phyloP scores from a whole-genome alignment of 1,140 invertebrate species.

The Zaprionus gabonicus region DNA sequence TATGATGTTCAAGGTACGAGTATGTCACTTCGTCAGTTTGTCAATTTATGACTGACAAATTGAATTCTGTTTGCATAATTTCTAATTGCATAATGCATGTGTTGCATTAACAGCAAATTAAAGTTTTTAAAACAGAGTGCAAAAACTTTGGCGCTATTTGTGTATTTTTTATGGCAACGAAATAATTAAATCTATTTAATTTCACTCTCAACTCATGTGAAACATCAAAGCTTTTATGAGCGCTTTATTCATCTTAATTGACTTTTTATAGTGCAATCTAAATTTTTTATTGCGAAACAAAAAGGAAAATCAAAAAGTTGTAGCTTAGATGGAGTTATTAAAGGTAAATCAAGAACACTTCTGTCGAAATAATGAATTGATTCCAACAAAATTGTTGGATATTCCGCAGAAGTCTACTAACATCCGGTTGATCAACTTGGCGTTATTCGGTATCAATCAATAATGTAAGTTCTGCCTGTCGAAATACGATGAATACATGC shows the following conservation, averaged over 20 bases:
- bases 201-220: neutral
- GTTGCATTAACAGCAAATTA: neutral
- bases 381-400: neutral
- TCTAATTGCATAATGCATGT: neutral
- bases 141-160: neutral
- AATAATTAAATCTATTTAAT: neutral
- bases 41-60: neutral
- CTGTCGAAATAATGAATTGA: neutral
- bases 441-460: slow-evolving; percentile 55
- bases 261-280: neutral
- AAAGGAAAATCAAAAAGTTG: neutral
- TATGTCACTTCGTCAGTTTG: neutral
- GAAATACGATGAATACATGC: slow-evolving; percentile 38
- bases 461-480: slow-evolving; percentile 25
- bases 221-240: neutral
- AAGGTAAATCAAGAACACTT: neutral
- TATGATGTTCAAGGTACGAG: neutral
- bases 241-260: neutral
- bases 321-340: neutral
- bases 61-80: neutral
- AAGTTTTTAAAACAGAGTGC: neutral
- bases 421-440: neutral
- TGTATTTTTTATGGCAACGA: neutral
- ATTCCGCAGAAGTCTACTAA: neutral
- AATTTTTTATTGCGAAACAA: neutral